A percentile compares a stretch with the other conserved stretches of the same genome.
Evolutionary conservation across 2,888 invertebrate genomes (phyloP).

Genomic region (Andrena flavipes): DNA sequence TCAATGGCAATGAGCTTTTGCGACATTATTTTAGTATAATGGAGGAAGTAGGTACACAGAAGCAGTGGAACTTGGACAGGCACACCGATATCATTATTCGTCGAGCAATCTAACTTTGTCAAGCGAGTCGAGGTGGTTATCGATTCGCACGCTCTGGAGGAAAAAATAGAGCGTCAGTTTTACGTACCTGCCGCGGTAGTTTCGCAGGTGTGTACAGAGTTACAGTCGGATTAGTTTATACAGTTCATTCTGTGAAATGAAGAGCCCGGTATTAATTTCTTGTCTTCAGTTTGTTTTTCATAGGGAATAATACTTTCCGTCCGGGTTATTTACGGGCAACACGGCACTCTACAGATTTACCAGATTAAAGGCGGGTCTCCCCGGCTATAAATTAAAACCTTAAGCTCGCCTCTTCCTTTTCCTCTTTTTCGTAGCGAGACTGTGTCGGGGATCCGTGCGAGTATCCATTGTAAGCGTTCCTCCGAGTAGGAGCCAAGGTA

Average conservation of each 20-base stretch:
- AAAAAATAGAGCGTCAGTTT: conserved; percentile 3
- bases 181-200: not conserved
- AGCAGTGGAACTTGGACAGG: no score
- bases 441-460: conserved; percentile 61
- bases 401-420: conserved; percentile 60
- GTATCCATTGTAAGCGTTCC: conserved; percentile 50
- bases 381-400: conserved; percentile 71
- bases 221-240: conserved; percentile 39
- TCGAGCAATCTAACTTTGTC: no score
- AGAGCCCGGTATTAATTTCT: conserved; percentile 64
- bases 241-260: conserved; percentile 54
- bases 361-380: conserved; percentile 72
- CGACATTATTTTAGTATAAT: no score
- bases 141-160: not conserved
- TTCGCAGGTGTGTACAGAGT: conserved; percentile 15
- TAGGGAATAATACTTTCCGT: conserved; percentile 65
- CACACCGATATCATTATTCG: no score
- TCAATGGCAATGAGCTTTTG: no score
- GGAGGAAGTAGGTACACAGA: no score
- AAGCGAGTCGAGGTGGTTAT: not conserved
- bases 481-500: conserved; percentile 12
- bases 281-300: conserved; percentile 66
- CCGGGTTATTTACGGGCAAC: conserved; percentile 69
- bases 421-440: conserved; percentile 37
- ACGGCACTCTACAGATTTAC: conserved; percentile 74